phyloP scores from a whole-genome alignment of 2,113 vertebrate genomes.

The Ornithorhynchus anatinus region DNA sequence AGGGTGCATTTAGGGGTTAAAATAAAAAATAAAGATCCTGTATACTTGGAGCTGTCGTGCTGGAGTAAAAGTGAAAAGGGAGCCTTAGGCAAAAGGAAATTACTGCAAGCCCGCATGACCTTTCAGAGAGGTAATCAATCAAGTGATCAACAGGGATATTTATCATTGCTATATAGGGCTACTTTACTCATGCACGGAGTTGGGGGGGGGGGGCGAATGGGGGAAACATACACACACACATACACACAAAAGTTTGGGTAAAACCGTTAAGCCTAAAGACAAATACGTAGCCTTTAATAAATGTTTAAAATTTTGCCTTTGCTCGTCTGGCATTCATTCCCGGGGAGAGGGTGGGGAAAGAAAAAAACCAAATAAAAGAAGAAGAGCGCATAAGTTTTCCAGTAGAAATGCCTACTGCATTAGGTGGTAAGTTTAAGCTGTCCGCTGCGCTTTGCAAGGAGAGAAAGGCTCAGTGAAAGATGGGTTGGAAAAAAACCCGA shows the following conservation, averaged over 20 bases:
- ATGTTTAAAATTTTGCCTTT: constrained; percentile 34
- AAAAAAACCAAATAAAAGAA: no score
- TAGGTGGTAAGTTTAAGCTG: constrained; percentile 45
- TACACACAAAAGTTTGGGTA: constrained; percentile 67
- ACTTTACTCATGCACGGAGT: constrained; percentile 70
- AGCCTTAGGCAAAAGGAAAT: constrained; percentile 98
- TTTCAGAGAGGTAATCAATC: constrained; percentile 99
- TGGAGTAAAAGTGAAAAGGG: constrained; percentile 95
- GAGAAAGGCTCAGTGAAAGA: constrained; percentile 40
- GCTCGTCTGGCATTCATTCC: constrained; percentile 11
- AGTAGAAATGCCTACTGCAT: constrained; percentile 30
- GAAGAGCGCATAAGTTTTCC: no score
- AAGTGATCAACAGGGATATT: constrained; percentile 99
- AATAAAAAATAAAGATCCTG: constrained; percentile 87
- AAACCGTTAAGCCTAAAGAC: constrained; percentile 56
- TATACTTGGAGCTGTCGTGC: constrained; percentile 83
- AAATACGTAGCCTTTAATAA: constrained; percentile 53
- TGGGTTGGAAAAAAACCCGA: background rate
- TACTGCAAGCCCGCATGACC: constrained; percentile 95
- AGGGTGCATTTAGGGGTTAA: constrained; percentile 86
- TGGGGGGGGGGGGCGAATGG: background rate
- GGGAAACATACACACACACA: background rate
- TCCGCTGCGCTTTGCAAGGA: constrained; percentile 20
- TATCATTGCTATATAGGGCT: constrained; percentile 91
- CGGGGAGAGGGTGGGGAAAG: no score